Evolutionary conservation across 2,113 vertebrate genomes (phyloP).

Genomic region (Crotalus viridis): DNA sequence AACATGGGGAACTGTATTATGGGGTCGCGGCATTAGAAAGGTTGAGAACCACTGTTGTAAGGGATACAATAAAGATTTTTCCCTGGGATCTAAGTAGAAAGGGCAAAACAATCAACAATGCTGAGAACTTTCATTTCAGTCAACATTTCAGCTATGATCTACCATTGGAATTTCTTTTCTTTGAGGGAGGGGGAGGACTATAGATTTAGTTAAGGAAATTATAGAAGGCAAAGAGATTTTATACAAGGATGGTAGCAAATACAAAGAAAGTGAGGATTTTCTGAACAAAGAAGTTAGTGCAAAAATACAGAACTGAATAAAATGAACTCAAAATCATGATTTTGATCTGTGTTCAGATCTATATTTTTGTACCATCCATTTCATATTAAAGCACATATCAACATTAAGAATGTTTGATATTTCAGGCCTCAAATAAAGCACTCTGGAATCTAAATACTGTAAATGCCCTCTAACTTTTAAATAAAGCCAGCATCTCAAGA

Average conservation of each 20-base stretch:
- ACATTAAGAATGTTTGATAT: not conserved
- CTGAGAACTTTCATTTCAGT: not conserved
- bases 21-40: no score
- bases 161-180: not conserved
- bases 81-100: not conserved
- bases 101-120: not conserved
- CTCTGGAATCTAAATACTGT: not conserved
- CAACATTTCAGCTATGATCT: not conserved
- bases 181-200: not conserved
- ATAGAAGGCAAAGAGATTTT: not conserved
- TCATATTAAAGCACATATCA: not conserved
- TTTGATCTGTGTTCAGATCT: not conserved
- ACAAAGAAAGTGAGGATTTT: not conserved
- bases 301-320: not conserved
- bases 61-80: not conserved
- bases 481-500: not conserved
- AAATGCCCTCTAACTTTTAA: not conserved
- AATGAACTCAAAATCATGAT: not conserved
- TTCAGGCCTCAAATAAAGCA: not conserved
- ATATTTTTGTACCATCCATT: not conserved
- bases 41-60: no score
- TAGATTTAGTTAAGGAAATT: not conserved
- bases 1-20: no score
- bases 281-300: not conserved
- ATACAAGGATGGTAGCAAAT: not conserved